Conservation (phyloP, 1,140 invertebrate genomes). For the Chlorops oryzae region DNA sequence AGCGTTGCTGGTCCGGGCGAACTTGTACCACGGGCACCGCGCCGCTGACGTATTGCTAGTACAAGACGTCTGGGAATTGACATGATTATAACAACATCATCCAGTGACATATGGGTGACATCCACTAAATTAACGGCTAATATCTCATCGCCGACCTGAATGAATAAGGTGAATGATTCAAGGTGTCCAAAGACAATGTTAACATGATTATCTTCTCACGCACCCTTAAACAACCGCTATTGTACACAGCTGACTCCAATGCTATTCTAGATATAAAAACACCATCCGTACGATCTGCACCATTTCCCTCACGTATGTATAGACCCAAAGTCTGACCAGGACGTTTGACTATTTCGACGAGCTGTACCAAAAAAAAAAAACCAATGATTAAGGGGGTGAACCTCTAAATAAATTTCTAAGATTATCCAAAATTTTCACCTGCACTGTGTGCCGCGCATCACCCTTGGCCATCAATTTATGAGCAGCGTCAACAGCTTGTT, state of each 20-base stretch:
- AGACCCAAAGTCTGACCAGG: conserved; percentile 97
- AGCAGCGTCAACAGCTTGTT: conserved; percentile 73
- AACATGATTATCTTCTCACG: background rate
- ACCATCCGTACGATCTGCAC: conserved; percentile 84
- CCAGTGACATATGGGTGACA: conserved; percentile 93
- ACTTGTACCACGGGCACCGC: conserved; percentile 57
- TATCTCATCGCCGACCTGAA: conserved; percentile 94
- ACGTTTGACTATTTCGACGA: conserved; percentile 98
- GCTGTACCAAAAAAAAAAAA: conserved; percentile 59
- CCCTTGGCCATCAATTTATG: conserved; percentile 68
- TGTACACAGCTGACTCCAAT: conserved; percentile 91
- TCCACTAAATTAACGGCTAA: conserved; percentile 95
- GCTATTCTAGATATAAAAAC: conserved; percentile 98
- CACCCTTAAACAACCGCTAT: conserved; percentile 88
- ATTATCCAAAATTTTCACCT: conserved; percentile 55
- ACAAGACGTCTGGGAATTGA: conserved; percentile 94
- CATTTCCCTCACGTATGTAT: conserved; percentile 96
- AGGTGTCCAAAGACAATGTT: background rate
- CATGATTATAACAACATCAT: conserved; percentile 99
- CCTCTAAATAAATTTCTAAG: background rate
- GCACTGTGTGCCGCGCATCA: conserved; percentile 50
- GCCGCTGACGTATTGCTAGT: conserved; percentile 77
- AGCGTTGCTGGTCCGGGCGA: conserved; percentile 59
- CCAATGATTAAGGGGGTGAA: background rate
- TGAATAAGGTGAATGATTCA: background rate